phyloP scores from a whole-genome alignment of 2,113 vertebrate species.

The Zeus faber region DNA sequence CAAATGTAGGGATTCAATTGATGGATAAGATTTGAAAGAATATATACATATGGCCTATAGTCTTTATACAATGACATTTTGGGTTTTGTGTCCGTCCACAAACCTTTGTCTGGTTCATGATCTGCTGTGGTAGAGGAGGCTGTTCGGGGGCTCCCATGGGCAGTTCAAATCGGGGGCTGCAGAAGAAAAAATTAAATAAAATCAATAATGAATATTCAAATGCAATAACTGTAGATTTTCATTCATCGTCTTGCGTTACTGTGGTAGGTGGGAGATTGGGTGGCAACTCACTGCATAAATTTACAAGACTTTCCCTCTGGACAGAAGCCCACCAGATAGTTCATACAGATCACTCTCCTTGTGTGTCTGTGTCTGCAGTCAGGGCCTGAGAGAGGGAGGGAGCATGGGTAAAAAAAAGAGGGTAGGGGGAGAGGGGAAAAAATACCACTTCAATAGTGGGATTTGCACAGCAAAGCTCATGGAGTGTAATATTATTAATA shows the following conservation, averaged over 20 bases:
- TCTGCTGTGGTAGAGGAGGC: conserved; percentile 88
- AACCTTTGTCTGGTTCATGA: conserved; percentile 88
- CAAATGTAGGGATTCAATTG: too few relatives aligned
- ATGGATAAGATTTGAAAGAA: too few relatives aligned
- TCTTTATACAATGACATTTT: too few relatives aligned
- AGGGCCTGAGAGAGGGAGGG: conserved; percentile 78
- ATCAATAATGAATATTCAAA: background rate
- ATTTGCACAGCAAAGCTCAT: too few relatives aligned
- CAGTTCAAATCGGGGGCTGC: conserved; percentile 94
- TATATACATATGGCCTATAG: too few relatives aligned
- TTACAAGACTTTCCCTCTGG: conserved; percentile 94
- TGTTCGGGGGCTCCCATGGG: conserved; percentile 96
- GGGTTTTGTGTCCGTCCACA: background rate
- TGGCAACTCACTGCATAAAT: conserved; percentile 97
- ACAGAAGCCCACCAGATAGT: conserved; percentile 98
- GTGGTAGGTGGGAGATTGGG: background rate
- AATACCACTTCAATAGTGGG: background rate
- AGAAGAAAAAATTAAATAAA: background rate
- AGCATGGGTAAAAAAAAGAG: background rate
- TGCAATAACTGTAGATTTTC: too few relatives aligned
- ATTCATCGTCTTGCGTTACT: too few relatives aligned
- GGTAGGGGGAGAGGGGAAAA: background rate
- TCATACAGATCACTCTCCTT: conserved; percentile 95
- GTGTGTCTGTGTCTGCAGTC: conserved; percentile 97
- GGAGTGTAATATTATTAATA: too few relatives aligned